These are phyloP conservation scores for Astyanax mexicanus DNA, from an alignment of 2,797 vertebrate species.

Conservation along the genomic window DNA sequence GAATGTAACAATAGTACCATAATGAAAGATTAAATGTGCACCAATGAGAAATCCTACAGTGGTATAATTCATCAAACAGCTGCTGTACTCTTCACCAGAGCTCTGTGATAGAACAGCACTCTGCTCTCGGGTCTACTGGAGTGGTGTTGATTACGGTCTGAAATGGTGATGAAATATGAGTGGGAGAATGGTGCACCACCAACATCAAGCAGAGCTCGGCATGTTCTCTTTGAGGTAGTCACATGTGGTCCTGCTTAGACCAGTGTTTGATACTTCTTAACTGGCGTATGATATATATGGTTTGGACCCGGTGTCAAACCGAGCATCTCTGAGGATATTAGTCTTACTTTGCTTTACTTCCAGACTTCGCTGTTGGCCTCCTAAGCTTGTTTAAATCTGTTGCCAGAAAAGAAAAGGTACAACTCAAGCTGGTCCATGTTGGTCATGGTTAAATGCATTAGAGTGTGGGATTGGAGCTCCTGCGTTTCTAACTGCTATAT, in stretches of 20 bases:
- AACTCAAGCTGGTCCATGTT: no score
- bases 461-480: no score
- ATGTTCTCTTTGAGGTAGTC: not conserved
- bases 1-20: conserved; percentile 12
- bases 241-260: not conserved
- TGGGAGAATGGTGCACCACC: not conserved
- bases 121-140: not conserved
- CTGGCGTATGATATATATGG: no score
- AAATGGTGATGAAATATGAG: not conserved
- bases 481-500: no score
- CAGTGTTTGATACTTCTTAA: not conserved
- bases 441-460: no score
- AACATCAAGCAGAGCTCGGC: not conserved
- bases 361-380: no score
- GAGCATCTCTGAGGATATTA: no score
- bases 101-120: not conserved
- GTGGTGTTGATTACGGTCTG: not conserved
- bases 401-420: no score
- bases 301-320: no score
- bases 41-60: conserved; percentile 1
- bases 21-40: conserved; percentile 33
- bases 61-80: conserved; percentile 7
- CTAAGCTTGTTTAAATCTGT: no score
- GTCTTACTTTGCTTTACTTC: no score
- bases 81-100: not conserved